phyloP scores from a whole-genome alignment of 2,797 vertebrate genomes.

The Anas acuta region DNA sequence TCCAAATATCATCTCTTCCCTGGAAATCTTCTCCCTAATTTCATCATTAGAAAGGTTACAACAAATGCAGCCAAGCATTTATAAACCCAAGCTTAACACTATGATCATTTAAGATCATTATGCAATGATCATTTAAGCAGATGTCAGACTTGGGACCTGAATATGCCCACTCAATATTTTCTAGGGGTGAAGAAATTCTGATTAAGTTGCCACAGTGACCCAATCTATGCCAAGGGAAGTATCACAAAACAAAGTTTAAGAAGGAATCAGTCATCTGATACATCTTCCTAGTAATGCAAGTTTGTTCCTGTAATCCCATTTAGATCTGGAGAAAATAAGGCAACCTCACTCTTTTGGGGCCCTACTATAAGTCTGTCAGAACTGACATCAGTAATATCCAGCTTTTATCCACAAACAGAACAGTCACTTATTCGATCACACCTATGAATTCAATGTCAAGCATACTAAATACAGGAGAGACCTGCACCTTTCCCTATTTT shows the following conservation, averaged over 20 bases:
- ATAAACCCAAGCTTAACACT: background rate
- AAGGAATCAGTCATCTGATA: background rate
- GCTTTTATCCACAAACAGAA: background rate
- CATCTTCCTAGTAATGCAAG: background rate
- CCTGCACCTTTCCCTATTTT: background rate
- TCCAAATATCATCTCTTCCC: background rate
- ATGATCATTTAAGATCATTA: background rate
- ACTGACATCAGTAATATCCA: background rate
- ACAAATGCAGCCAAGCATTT: background rate
- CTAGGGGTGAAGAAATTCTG: background rate
- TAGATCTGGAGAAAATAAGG: background rate
- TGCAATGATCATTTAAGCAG: background rate
- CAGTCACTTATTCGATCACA: background rate
- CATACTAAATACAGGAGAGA: background rate
- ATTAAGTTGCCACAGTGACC: background rate
- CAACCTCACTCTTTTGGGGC: background rate
- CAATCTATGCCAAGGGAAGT: background rate
- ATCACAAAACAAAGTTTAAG: background rate
- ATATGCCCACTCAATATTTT: fast-evolving
- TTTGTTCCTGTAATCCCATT: background rate
- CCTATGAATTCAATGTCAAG: background rate
- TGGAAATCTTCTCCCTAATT: background rate
- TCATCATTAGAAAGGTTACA: background rate
- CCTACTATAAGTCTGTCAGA: background rate
- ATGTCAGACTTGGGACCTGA: background rate